Evolutionary conservation across 2,113 vertebrate species (phyloP), one percentile per base, ranked within the genome.

Genomic region (Alethe castanea): DNA sequence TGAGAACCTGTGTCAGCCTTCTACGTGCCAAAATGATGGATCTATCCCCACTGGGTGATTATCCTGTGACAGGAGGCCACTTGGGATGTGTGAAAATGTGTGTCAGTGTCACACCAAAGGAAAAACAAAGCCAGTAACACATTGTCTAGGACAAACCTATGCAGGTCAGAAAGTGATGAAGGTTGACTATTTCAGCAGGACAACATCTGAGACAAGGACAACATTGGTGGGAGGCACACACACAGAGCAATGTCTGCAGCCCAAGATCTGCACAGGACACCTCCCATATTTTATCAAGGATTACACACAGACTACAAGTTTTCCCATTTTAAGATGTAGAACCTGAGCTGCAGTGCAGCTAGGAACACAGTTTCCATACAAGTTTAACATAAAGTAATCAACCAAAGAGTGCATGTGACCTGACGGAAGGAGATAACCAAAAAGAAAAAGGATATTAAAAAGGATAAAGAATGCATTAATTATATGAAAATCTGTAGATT

Each of bases 11-110:
- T 59, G 47, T n/a, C 45, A 81, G 23, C 8, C 38, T 62, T 70
- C 50, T 35, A 0, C 0, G 1, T 8, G 9, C 25, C 33, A 56
- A 25, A 0, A 1, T 59, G 57, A 54, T 19, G 13, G 29, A 14
- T 79, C 14, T 59, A 13, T 52, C 26, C 79, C 33, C 38, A 8
- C 1, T 57, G 54, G 20, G 29, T 56, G 40, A 83, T 47, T 71
- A 29, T 42, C 24, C 20, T 19, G 9, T 3, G 12, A 48, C 53
- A 33, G 14, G 18, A 82, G 28, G 4, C 4, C 17, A 28, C 45
- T 33, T 71, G 35, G 15, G 10, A 71, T 33, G 15, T 35, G 18
- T n/a, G 35, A 91, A 69, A 12, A 61, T 48, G 28, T 40, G 8
- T 19, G 19, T 45, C 84, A 28, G 11, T 66, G 23, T 87, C 45